Base-by-base conservation (phyloP, 2,888 invertebrate genomes). In the Ectemnius lituratus region DNA sequence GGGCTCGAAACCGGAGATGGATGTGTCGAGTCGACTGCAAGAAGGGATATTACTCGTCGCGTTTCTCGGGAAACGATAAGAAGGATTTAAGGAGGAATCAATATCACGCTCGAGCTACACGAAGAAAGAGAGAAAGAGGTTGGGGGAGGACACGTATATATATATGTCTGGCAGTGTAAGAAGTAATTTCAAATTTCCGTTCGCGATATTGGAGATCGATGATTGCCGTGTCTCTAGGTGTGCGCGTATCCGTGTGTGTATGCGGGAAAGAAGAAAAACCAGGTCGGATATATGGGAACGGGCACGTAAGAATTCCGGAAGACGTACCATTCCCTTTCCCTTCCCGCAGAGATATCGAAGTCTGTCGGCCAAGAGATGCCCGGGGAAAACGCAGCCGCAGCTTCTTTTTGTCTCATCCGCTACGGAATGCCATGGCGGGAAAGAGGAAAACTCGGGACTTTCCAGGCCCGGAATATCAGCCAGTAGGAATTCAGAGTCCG, bases 291-390 rank as follows among this genome's bases (percentile, higher is more conserved):
- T n/a, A 37, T 27, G 52, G 49, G 49, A 37, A 16, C 49, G 11
- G 57, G 57, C 14, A 20, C 60, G 23, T 45, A 18, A 67, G 58
- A 62, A 66, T 70, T 66, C 37, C 58, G 62, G 16, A 64, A 47
- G 59, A 59, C 49, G 20, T 59, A 28, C 28, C 56, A 37, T 37
- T 11, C 18, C 13, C 46, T 45, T 20, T 52, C 18, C 16, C 28
- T 18, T 28, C 63, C 23, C 37, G 37, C 37, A 6, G 37, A 37
- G 37, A 37, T 37, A 37, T 37, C 37, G 37, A 37, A 37, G 8
- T 37, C 37, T 37, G 37, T 37, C 37, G 37, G 8, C 37, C 11
- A 1, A 11, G 37, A 37, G 37, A 37, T 11, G 37, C 37, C 37
- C 11, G 5, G 16, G 52, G 52, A 52, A 52, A 52, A 52, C 52